Conservation (phyloP, 2,888 invertebrate species). For the Chymomyza amoena region DNA sequence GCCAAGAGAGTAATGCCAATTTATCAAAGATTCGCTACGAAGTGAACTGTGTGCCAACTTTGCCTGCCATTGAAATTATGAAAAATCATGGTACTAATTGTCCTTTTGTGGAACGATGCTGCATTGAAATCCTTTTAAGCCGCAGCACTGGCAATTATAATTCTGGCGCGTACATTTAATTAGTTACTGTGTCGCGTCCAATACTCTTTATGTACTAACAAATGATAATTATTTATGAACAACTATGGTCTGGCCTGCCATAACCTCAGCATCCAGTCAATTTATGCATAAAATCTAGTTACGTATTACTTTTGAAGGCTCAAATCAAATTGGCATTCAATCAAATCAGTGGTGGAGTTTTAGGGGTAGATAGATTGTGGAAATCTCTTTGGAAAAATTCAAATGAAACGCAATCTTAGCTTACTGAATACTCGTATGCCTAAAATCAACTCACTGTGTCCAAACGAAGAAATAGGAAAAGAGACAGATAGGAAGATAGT, state of each 20-base stretch:
- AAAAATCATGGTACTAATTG: slow-evolving; percentile 65
- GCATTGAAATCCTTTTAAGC: slow-evolving; percentile 62
- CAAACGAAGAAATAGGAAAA: too few species aligned
- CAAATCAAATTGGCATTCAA: slow-evolving; percentile 14
- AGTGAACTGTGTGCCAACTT: slow-evolving; percentile 47
- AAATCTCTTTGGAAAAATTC: too few species aligned
- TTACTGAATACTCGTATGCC: too few species aligned
- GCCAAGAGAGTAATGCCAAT: slow-evolving; percentile 47
- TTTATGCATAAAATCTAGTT: slow-evolving; percentile 51
- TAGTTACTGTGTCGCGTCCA: neutral
- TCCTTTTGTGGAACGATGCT: slow-evolving; percentile 18
- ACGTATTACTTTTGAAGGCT: slow-evolving; percentile 1
- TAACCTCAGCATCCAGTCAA: slow-evolving; percentile 33
- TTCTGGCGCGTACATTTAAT: neutral
- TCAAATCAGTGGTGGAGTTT: too few species aligned
- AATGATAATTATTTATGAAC: slow-evolving; percentile 60
- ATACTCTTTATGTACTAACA: slow-evolving; percentile 5
- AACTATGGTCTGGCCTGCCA: slow-evolving; percentile 61
- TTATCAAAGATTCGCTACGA: slow-evolving; percentile 51
- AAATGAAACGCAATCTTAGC: too few species aligned
- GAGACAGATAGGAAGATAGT: too few species aligned
- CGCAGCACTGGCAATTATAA: slow-evolving; percentile 39
- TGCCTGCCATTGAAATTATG: slow-evolving; percentile 43
- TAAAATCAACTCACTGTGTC: too few species aligned
- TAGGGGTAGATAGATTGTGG: too few species aligned